Base-by-base conservation (phyloP, 2,113 vertebrate genomes). In the Protomyctophum bolini region DNA sequence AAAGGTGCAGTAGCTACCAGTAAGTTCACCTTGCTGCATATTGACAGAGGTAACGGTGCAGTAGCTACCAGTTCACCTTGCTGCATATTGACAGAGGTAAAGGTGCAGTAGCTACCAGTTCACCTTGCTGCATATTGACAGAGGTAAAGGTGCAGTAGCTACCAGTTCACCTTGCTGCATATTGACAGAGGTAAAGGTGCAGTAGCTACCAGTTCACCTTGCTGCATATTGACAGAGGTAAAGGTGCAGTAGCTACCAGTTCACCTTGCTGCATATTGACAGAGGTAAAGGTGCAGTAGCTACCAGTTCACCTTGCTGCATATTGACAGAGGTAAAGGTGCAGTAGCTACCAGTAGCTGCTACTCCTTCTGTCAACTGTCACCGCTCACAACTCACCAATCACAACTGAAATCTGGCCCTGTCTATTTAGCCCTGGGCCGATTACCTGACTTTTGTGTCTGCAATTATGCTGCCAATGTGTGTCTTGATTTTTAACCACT, bases 51-150 rank as follows among this genome's bases (percentile, higher is more conserved):
- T 7, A 46, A 41, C n/a, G n/a, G n/a, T n/a, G n/a, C n/a, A n/a
- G n/a, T n/a, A n/a, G n/a, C n/a, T n/a, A n/a, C n/a, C n/a, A 28
- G 49, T 52, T 33, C 58, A 64, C 41, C 14, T 59, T 51, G 58
- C 15, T 54, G 51, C 74, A 74, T 14, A 58, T 28, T 68, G 66
- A 65, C 41, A 46, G 2, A 51, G 45, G 46, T 7, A 46, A 41
- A n/a, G n/a, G n/a, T n/a, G n/a, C n/a, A n/a, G n/a, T n/a, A n/a
- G n/a, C n/a, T n/a, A n/a, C n/a, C n/a, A 28, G 49, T 52, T 33
- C 58, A 64, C 41, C 14, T 59, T 51, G 58, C 15, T 54, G 51
- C 74, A 74, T 14, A 58, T 28, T 68, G 66, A 65, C 41, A 46
- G 2, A 51, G 45, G 46, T 7, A 46, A 41, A n/a, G n/a, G n/a